These are phyloP conservation scores for Cetonia aurata DNA, from an alignment of 2,888 invertebrate genomes.

Conservation along the genomic window DNA sequence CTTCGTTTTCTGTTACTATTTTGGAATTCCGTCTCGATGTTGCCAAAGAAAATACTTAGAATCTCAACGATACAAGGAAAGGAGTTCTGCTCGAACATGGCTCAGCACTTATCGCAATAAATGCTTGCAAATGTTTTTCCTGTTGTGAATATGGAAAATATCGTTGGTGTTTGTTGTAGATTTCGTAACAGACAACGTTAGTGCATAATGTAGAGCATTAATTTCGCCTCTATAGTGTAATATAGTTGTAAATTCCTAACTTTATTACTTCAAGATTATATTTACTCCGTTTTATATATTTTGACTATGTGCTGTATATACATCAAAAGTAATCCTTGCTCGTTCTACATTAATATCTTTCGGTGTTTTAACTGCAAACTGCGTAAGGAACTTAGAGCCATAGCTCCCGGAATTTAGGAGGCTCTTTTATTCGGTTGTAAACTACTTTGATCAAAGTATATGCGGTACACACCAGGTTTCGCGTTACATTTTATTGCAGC, in stretches of 20 bases:
- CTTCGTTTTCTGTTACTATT: no score
- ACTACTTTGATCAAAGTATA: slow-evolving; percentile 7
- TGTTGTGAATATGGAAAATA: no score
- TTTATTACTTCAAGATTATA: no score
- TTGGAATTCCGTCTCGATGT: no score
- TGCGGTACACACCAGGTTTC: not conserved
- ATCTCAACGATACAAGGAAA: not conserved
- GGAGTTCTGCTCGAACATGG: not conserved
- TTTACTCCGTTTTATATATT: no score
- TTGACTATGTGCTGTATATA: no score
- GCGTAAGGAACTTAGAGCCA: not conserved
- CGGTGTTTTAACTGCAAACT: not conserved
- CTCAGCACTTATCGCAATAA: slow-evolving; percentile 10
- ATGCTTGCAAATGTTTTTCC: not conserved
- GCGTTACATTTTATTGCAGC: not conserved
- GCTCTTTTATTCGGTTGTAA: slow-evolving; percentile 11
- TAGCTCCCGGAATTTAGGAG: not conserved
- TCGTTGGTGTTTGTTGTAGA: no score
- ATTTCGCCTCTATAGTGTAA: no score
- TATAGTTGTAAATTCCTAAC: no score
- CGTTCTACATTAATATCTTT: not conserved
- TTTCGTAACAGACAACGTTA: no score
- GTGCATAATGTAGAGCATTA: no score
- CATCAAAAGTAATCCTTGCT: slow-evolving; percentile 1
- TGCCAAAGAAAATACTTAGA: slow-evolving; percentile 19